Conservation (phyloP, 1,140 invertebrate genomes). For the Mylabris phalerata region DNA sequence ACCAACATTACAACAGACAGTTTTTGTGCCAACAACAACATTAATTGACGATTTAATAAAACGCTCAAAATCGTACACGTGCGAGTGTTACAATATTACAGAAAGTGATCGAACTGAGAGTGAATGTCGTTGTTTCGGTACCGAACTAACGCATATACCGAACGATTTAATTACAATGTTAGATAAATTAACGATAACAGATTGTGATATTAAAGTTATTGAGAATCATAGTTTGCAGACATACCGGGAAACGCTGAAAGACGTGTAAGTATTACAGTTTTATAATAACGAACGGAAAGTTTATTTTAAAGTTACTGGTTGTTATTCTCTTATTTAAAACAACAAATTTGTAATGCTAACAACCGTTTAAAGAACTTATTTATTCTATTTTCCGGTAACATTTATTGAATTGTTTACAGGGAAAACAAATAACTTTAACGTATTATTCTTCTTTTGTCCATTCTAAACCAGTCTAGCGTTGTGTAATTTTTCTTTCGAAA, state of each 20-base stretch:
- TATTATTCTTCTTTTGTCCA: no score
- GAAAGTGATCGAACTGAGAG: slow-evolving; percentile 19
- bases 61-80: slow-evolving; percentile 1
- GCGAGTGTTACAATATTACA: slow-evolving; percentile 11
- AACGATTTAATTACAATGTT: slow-evolving; percentile 31
- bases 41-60: background rate
- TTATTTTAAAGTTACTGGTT: no score
- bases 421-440: no score
- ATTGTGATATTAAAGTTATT: slow-evolving; percentile 33
- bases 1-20: slow-evolving; percentile 2
- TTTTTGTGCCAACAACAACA: slow-evolving; percentile 8
- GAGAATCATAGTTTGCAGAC: slow-evolving; percentile 30
- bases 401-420: no score
- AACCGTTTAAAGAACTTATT: no score
- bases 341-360: no score
- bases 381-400: no score
- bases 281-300: no score
- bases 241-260: slow-evolving; percentile 32
- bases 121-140: slow-evolving; percentile 39
- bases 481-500: no score
- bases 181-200: slow-evolving; percentile 31
- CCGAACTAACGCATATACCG: slow-evolving; percentile 32
- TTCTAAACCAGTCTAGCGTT: no score
- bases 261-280: slow-evolving; percentile 35
- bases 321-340: no score